These are phyloP conservation scores for Ptychadena robeensis DNA, from an alignment of 2,797 vertebrate species.

Conservation along the genomic window DNA sequence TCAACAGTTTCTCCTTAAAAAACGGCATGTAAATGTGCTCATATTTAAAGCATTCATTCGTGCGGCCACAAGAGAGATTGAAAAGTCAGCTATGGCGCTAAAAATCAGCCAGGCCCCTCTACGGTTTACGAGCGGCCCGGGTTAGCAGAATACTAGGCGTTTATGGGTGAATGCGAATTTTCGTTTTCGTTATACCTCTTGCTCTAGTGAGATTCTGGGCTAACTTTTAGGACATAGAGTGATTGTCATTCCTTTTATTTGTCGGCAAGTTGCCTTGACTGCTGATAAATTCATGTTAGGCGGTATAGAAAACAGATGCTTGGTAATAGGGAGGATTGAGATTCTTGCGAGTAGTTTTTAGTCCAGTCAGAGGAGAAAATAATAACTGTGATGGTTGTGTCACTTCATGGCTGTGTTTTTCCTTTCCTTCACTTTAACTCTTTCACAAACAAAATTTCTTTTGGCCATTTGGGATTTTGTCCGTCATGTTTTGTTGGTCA, in stretches of 20 bases:
- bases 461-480: too few relatives aligned
- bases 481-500: too few relatives aligned
- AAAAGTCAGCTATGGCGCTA: neutral
- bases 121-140: neutral
- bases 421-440: too few relatives aligned
- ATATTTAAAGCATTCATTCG: conserved; percentile 16
- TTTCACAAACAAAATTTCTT: too few relatives aligned
- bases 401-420: too few relatives aligned
- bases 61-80: neutral
- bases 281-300: conserved; percentile 73
- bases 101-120: neutral
- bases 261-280: conserved; percentile 80
- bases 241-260: conserved; percentile 75
- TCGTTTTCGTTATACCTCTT: neutral
- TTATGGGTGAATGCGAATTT: neutral
- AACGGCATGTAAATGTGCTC: neutral
- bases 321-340: conserved; percentile 75
- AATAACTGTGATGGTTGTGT: too few relatives aligned
- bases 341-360: too few relatives aligned
- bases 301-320: conserved; percentile 77
- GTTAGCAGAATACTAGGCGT: neutral
- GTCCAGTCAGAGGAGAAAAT: too few relatives aligned
- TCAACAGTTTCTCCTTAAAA: conserved; percentile 46
- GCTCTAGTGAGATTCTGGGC: too few relatives aligned
- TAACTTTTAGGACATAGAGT: conserved; percentile 72